Evolutionary conservation across 2,113 vertebrate genomes (phyloP).

Genomic region (Myotis yumanensis): DNA sequence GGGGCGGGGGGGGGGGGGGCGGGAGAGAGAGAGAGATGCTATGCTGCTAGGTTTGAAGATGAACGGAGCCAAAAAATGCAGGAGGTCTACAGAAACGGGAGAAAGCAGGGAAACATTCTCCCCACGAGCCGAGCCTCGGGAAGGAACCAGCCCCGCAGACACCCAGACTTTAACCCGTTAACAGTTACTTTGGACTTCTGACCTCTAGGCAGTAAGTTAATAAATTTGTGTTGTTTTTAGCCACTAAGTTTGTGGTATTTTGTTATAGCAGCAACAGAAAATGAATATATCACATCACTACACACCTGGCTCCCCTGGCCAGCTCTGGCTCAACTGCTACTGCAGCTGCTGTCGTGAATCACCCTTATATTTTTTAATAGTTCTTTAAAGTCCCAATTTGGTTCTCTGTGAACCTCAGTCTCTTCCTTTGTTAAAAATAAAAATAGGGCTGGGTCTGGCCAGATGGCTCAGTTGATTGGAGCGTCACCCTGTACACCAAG

Average conservation of each 20-base stretch:
- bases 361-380: neutral
- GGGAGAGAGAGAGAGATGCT: neutral
- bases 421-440: slow-evolving; percentile 53
- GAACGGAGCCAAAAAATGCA: neutral
- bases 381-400: neutral
- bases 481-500: neutral
- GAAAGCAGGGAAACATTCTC: neutral
- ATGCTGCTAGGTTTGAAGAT: neutral
- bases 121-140: neutral
- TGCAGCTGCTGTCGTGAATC: neutral
- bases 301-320: neutral
- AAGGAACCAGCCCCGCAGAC: neutral
- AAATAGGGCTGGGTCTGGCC: neutral
- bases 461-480: neutral
- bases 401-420: slow-evolving; percentile 14
- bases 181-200: neutral
- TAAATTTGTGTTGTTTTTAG: neutral
- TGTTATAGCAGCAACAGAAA: neutral
- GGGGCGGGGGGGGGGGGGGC: neutral
- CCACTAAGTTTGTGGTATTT: neutral
- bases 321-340: neutral
- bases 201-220: neutral
- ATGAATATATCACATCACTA: neutral
- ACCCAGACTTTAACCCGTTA: neutral
- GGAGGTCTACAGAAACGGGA: neutral